Base-by-base conservation (phyloP, 1,140 invertebrate species). In the Cyclina sinensis region DNA sequence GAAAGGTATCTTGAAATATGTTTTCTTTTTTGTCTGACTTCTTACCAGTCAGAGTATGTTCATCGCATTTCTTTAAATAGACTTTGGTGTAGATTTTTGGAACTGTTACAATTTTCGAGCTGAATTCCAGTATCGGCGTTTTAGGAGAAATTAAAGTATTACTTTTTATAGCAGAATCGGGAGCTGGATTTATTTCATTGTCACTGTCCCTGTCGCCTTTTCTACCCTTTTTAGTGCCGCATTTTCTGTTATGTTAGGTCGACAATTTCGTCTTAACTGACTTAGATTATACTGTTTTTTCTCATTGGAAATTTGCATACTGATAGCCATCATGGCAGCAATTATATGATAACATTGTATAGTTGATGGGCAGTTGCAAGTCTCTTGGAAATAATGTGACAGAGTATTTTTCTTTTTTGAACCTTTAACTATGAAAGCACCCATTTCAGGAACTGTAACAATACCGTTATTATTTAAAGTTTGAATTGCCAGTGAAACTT, bases 171-270 rank as follows among this genome's bases (percentile, higher is more conserved):
- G 57, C 30, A 18, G 79, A 81, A 24, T 81, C 79, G 21, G 79
- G 79, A 1, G 79, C 79, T 4, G 79, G 54, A 39, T 81, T 81
- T 37, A 62, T 35, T 27, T 54, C 43, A 32, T 30, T 32, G 21
- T n/a, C n/a, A n/a, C 54, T n/a, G 37, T 81, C 57, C 18, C 3
- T 35, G n/a, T 81, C 59, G 12, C 59, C 79, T 62, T 35, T 65
- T 65, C 79, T 81, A 16, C 79, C 79, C 27, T 81, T 81, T 62
- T 81, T 81, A n/a, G n/a, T n/a, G n/a, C n/a, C n/a, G n/a, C n/a
- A 81, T 43, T 81, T 81, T 65, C 65, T 81, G 65, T 37, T 65
- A 81, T 9, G 12, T 27, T 59, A 3, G 79, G 57, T 32, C 79
- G 18, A 65, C 79, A 81, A 43, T 81, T 81, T 37, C 39, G 48